A percentile compares a stretch with the other conserved stretches of the same genome.
Conservation (phyloP, 2,797 vertebrate genomes). For the Hipposideros larvatus region DNA sequence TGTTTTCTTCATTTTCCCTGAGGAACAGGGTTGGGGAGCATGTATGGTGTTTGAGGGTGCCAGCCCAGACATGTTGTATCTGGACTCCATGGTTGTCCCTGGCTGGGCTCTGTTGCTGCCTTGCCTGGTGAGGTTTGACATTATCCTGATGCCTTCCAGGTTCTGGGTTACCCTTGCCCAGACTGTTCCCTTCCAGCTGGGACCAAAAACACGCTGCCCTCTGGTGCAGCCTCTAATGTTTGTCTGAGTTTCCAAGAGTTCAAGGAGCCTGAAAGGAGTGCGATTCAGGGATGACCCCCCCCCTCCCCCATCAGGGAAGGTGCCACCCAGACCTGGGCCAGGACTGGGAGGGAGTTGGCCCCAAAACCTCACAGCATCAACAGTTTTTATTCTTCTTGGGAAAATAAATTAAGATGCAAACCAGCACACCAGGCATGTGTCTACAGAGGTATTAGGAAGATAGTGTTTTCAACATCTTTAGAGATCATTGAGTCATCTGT, state of each 20-base stretch:
- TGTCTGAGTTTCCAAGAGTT: neutral
- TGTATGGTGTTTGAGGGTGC: neutral
- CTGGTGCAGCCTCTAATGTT: neutral
- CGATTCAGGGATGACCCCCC: neutral
- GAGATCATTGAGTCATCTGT: slow-evolving; percentile 26
- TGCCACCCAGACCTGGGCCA: neutral
- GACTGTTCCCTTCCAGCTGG: neutral
- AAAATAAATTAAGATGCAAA: slow-evolving; percentile 47
- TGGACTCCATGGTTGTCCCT: neutral
- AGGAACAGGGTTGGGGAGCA: neutral
- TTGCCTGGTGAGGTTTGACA: neutral
- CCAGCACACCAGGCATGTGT: neutral
- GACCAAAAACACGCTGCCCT: neutral
- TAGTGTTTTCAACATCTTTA: neutral
- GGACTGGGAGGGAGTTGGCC: neutral
- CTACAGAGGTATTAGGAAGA: slow-evolving; percentile 24
- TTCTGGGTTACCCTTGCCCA: neutral
- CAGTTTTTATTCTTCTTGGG: neutral
- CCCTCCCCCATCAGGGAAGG: neutral
- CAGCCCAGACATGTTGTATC: accelerated
- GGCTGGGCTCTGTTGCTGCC: neutral
- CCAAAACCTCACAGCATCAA: neutral
- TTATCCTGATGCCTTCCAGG: neutral
- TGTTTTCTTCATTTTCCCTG: neutral
- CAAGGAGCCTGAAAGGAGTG: neutral